Evolutionary conservation across 2,888 invertebrate species (phyloP).

Genomic region (Cancer borealis): DNA sequence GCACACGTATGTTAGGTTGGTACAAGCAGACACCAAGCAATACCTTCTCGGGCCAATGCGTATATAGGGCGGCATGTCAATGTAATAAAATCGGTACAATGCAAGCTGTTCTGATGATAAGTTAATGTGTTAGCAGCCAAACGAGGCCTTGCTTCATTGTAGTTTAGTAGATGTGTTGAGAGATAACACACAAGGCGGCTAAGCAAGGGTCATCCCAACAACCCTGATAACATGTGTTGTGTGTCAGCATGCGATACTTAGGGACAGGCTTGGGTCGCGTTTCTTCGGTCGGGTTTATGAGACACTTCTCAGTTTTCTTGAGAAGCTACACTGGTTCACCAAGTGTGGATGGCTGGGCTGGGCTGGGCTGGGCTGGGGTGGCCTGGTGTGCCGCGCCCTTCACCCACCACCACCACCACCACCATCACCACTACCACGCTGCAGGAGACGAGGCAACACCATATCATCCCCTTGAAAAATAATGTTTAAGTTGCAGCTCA

Average conservation of each 20-base stretch:
- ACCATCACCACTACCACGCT: neutral
- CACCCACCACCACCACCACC: neutral
- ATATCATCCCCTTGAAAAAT: neutral
- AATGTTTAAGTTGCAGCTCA: neutral
- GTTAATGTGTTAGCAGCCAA: neutral
- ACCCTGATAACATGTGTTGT: slow-evolving; percentile 10
- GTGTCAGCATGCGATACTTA: neutral
- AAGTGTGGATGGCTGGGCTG: neutral
- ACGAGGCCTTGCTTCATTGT: no score
- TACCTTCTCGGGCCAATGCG: no score
- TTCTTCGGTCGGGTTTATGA: slow-evolving; percentile 35
- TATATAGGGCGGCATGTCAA: neutral
- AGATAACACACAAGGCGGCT: neutral
- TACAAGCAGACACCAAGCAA: no score
- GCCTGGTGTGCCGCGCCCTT: neutral
- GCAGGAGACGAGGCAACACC: neutral
- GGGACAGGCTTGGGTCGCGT: neutral
- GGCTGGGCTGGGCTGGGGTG: neutral
- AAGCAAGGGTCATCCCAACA: neutral
- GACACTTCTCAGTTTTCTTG: slow-evolving; percentile 29
- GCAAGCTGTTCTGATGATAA: neutral
- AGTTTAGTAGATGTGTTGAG: neutral
- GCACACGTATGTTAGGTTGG: neutral
- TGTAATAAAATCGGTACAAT: neutral
- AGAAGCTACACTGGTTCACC: slow-evolving; percentile 45